phyloP scores from a whole-genome alignment of 2,113 vertebrate genomes.

The Halcyon malimbica region DNA sequence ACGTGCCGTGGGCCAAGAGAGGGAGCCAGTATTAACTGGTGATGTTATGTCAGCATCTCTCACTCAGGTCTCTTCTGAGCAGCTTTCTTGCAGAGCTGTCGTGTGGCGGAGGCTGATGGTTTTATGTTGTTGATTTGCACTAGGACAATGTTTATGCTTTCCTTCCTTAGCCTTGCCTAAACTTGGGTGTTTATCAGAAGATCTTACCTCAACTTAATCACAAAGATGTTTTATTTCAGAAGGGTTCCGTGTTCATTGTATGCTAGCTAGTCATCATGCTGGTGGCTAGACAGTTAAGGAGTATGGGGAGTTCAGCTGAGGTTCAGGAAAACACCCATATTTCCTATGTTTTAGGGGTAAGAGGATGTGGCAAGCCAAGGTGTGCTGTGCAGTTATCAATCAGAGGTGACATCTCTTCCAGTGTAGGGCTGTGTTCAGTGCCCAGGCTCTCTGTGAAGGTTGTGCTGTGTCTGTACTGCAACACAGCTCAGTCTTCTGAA shows the following conservation, averaged over 20 bases:
- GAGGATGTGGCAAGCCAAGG: neutral
- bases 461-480: neutral
- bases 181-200: neutral
- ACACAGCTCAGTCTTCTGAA: neutral
- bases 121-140: neutral
- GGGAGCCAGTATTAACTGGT: neutral
- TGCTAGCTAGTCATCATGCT: neutral
- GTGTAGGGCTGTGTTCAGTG: neutral
- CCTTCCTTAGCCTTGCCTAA: neutral
- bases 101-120: neutral
- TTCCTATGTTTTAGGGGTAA: neutral
- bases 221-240: neutral
- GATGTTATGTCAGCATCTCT: neutral
- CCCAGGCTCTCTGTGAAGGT: neutral
- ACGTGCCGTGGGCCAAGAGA: accelerated
- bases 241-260: neutral
- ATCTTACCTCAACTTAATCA: neutral
- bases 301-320: neutral
- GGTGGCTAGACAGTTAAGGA: neutral
- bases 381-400: accelerated
- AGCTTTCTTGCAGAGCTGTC: neutral
- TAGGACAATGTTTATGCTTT: neutral
- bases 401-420: neutral
- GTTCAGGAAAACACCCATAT: neutral
- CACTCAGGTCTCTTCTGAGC: neutral